phyloP scores from a whole-genome alignment of 2,797 vertebrate species.

The Merluccius polli region DNA sequence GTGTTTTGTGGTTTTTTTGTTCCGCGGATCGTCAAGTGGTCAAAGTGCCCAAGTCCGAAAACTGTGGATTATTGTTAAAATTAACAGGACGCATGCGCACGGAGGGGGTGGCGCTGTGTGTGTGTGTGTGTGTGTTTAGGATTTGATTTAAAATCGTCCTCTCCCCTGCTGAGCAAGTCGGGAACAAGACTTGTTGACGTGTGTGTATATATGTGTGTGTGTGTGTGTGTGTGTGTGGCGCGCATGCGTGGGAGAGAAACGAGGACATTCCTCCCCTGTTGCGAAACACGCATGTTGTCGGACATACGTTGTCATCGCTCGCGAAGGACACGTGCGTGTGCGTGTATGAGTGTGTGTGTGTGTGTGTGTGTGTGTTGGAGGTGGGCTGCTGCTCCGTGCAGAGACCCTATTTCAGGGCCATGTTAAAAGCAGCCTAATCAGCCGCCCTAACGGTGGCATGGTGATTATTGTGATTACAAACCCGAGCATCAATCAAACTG shows the following conservation, averaged over 20 bases:
- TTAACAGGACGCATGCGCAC: background rate
- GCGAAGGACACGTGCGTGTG: background rate
- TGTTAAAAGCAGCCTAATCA: background rate
- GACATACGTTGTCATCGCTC: no score
- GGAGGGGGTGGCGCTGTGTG: background rate
- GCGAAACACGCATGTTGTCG: no score
- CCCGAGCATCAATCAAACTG: conserved; percentile 42
- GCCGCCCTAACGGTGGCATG: conserved; percentile 4
- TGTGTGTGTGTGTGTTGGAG: background rate
- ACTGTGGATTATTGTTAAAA: background rate
- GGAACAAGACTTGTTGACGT: background rate
- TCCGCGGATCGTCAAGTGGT: background rate
- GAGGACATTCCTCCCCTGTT: no score
- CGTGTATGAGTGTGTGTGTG: no score
- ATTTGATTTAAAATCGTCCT: background rate
- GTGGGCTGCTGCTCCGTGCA: background rate
- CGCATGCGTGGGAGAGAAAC: background rate
- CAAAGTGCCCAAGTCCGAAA: background rate
- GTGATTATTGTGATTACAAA: conserved; percentile 54
- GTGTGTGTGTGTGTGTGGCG: background rate
- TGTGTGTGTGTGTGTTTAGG: no score
- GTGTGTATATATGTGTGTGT: background rate
- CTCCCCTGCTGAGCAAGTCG: no score
- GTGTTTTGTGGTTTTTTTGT: background rate
- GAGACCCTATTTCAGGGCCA: background rate